These are phyloP conservation scores for Pristionchus japonicus DNA, from an alignment of 2,888 invertebrate genomes.

Conservation along the genomic window DNA sequence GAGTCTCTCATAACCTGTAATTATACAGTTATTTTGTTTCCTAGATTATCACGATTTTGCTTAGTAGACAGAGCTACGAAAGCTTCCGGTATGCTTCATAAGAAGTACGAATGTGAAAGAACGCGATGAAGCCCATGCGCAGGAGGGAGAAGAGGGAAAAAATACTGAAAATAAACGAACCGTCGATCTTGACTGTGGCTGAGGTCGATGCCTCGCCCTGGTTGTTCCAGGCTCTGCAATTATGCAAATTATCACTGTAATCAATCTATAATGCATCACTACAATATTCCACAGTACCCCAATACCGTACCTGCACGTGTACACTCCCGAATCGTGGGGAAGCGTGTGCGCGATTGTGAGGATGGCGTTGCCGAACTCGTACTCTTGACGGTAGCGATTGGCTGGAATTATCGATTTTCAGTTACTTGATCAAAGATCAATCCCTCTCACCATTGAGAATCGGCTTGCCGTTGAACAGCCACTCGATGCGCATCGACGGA, in stretches of 20 bases:
- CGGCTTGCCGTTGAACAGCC: slow-evolving; percentile 86
- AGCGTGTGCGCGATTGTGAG: slow-evolving; percentile 89
- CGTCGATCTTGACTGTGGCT: slow-evolving; percentile 87
- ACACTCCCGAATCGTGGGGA: slow-evolving; percentile 90
- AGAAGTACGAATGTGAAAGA: too few relatives aligned
- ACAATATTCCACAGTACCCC: neutral
- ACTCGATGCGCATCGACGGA: slow-evolving; percentile 72
- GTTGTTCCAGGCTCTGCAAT: slow-evolving; percentile 85
- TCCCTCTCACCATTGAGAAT: slow-evolving; percentile 78
- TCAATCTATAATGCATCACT: neutral
- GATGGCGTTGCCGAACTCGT: slow-evolving; percentile 95
- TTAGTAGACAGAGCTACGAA: too few relatives aligned
- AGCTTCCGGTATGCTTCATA: too few relatives aligned
- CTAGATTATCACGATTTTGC: too few relatives aligned
- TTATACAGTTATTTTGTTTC: too few relatives aligned
- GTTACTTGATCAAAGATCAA: slow-evolving; percentile 63
- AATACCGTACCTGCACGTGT: slow-evolving; percentile 84
- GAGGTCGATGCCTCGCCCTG: slow-evolving; percentile 95
- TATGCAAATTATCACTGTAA: neutral
- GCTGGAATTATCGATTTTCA: slow-evolving; percentile 51
- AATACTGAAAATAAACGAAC: too few relatives aligned
- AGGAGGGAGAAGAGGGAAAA: too few relatives aligned
- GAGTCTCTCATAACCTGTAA: slow-evolving; percentile 66
- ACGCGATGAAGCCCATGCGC: too few relatives aligned
- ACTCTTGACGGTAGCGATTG: slow-evolving; percentile 82